Base-by-base conservation (phyloP, 2,797 vertebrate genomes). In the Dipus sagitta region DNA sequence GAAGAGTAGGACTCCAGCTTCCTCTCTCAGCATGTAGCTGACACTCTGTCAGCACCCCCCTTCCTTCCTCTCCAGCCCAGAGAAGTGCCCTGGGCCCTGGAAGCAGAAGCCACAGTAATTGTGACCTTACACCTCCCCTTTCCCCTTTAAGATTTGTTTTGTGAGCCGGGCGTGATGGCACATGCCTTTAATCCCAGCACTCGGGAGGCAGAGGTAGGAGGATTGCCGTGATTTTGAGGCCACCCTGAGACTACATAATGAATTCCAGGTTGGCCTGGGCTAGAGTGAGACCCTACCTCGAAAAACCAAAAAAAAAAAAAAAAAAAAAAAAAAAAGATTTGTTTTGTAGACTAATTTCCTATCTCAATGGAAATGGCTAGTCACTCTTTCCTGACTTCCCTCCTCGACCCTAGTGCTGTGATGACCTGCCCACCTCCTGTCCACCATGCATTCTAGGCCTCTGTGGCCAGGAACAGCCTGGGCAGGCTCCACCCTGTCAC, bases 361-460 rank as follows among this genome's bases (percentile, higher is more conserved):
- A 7, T 74, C 62, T 78, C 38, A 7, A 1, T 15, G 24, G 42
- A 87, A 76, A 47, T 7, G 58, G 14, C 54, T 2, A 11, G 71
- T 38, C 52, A 6, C 32, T 62, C 38, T 26, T 62, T 42, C 38
- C 62, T 24, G 26, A 2, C 7, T 23, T 18, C 14, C 0, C 6
- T 0, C 2, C 13, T 20, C 28, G 1, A 58, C 1, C 30, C 13
- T 3, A 15, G 70, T 2, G 20, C 67, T 7, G 8, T 15, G 32
- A 71, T 28, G 34, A 32, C 52, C 30, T 52, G 30, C 38, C 72
- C 11, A 58, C 15, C 26, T 82, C 34, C 18, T 42, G 32, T 68
- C 4, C 1, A 28, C 18, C 9, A 3, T 1, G 4, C 52, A 47
- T 30, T 47, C 64, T 28, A 65, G 24, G 26, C 34, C 9, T 32